These are phyloP conservation scores for Crotalus horridus DNA, from an alignment of 2,113 vertebrate species.

Conservation along the genomic window DNA sequence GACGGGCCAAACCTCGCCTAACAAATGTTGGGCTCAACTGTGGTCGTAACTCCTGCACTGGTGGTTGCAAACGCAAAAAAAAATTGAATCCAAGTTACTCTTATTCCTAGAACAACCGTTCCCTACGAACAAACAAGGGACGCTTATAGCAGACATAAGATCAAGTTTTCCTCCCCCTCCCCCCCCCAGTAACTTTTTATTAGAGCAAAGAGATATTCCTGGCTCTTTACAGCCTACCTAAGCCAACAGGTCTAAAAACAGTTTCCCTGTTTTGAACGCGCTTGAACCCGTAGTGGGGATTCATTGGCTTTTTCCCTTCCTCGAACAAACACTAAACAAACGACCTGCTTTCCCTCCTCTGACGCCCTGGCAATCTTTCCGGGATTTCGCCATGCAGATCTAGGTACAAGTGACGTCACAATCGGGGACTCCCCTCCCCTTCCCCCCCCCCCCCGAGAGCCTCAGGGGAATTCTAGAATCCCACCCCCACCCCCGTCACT, in stretches of 20 bases:
- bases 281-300: not conserved
- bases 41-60: not conserved
- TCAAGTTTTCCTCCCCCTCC: not conserved
- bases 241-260: not conserved
- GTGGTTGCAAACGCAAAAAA: not conserved
- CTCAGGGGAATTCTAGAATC: not conserved
- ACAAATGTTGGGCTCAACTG: not conserved
- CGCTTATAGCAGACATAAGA: not conserved
- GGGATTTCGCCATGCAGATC: not conserved
- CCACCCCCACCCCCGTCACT: not conserved
- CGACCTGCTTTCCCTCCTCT: not conserved
- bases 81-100: not conserved
- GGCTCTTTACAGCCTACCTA: not conserved
- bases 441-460: not conserved
- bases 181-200: too few relatives aligned
- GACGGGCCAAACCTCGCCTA: not conserved
- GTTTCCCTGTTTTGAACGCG: not conserved
- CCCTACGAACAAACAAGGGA: not conserved
- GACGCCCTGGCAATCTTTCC: not conserved
- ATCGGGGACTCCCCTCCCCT: not conserved
- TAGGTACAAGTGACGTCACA: not conserved
- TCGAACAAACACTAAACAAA: not conserved
- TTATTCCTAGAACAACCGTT: not conserved
- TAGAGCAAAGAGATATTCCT: not conserved
- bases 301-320: not conserved